Percentiles rank a stretch among this genome's conserved stretches.
Evolutionary conservation across 2,797 vertebrate genomes (phyloP).

Genomic region (Ctenosaura bakeri): DNA sequence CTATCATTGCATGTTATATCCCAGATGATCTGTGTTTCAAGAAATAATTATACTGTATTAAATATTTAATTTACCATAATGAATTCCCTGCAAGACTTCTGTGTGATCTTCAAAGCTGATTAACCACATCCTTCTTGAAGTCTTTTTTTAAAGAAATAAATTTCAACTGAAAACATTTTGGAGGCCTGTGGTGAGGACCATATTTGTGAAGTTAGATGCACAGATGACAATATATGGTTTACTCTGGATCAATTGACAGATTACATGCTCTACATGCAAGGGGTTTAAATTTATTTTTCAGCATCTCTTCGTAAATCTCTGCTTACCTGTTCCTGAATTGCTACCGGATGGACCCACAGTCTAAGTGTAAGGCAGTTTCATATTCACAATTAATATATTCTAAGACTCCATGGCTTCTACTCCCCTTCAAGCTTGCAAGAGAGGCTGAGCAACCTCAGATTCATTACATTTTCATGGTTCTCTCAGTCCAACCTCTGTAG

Average conservation of each 20-base stretch:
- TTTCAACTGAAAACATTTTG: conserved; percentile 19
- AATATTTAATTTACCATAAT: conserved; percentile 46
- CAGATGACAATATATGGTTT: no score
- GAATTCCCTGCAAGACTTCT: conserved; percentile 48
- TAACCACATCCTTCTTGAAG: conserved; percentile 29
- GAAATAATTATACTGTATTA: conserved; percentile 51
- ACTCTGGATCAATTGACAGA: neutral
- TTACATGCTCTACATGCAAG: neutral
- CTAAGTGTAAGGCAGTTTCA: neutral
- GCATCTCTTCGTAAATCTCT: neutral
- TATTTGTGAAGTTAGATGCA: conserved; percentile 20
- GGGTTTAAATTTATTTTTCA: neutral
- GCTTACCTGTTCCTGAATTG: neutral
- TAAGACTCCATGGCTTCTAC: neutral
- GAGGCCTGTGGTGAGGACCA: neutral
- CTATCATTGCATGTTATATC: conserved; percentile 26
- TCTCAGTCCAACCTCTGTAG: neutral
- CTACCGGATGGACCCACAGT: no score
- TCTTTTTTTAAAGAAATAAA: conserved; percentile 15
- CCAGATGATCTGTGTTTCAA: conserved; percentile 28
- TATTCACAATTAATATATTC: neutral
- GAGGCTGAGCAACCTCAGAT: neutral
- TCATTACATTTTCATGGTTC: neutral
- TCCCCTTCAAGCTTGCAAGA: neutral
- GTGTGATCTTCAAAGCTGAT: conserved; percentile 35